Evolutionary conservation across 2,797 vertebrate species (phyloP).

Genomic region (Sorex maritimensis): DNA sequence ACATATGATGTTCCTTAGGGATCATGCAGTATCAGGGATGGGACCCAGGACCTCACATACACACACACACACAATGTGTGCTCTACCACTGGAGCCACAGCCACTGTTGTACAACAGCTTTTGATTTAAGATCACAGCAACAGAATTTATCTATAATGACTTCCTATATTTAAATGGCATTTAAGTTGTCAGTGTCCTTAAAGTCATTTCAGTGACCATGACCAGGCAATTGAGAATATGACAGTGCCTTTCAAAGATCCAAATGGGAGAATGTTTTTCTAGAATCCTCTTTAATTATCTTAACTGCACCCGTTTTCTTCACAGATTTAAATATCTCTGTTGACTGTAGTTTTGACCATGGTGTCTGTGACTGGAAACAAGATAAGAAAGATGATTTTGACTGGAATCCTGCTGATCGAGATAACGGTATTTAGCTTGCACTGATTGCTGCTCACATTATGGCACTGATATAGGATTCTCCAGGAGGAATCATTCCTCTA

Average conservation of each 20-base stretch:
- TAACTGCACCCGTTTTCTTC: slow-evolving; percentile 43
- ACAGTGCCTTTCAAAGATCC: not conserved
- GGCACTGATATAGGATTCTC: not conserved
- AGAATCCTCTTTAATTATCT: not conserved
- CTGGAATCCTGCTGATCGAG: slow-evolving; percentile 95
- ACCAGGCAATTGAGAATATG: slow-evolving; percentile 54
- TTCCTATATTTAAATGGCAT: slow-evolving; percentile 7
- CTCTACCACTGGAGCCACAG: too few species aligned
- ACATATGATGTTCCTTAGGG: too few species aligned
- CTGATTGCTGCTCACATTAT: not conserved
- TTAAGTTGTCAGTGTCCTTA: not conserved
- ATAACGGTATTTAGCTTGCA: slow-evolving; percentile 92
- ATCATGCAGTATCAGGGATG: too few species aligned
- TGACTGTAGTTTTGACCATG: slow-evolving; percentile 96
- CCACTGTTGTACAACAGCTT: not conserved
- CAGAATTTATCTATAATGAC: slow-evolving; percentile 20
- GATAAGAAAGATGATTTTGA: slow-evolving; percentile 96
- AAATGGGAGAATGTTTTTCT: slow-evolving; percentile 5
- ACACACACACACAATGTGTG: too few species aligned
- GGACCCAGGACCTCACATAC: too few species aligned
- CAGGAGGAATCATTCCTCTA: not conserved
- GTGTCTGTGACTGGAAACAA: slow-evolving; percentile 97
- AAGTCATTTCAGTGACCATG: not conserved
- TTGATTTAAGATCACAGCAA: not conserved
- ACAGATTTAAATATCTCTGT: slow-evolving; percentile 91